These are phyloP conservation scores for Cotesia typhae DNA, from an alignment of 1,140 invertebrate species.

Conservation along the genomic window DNA sequence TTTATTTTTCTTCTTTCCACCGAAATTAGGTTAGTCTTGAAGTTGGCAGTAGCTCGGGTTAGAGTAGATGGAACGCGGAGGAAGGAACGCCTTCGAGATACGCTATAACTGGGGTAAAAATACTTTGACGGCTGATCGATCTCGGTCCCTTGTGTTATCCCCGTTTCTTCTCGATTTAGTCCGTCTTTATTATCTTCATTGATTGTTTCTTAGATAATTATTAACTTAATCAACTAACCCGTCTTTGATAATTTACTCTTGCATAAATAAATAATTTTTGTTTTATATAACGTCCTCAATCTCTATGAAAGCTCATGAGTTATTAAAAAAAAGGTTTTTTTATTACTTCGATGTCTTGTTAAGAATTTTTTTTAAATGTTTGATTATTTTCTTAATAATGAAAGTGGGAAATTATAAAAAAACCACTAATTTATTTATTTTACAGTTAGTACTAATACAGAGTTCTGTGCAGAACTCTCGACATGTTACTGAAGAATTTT, in stretches of 20 bases:
- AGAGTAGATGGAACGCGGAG: neutral
- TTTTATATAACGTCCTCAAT: no score
- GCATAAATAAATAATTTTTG: no score
- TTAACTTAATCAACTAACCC: conserved; percentile 3
- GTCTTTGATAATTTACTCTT: neutral
- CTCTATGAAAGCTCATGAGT: no score
- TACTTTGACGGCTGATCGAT: conserved; percentile 32
- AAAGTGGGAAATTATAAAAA: no score
- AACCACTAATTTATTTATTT: no score
- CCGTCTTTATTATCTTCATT: conserved; percentile 24
- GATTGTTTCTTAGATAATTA: conserved; percentile 9
- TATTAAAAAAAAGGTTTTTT: no score
- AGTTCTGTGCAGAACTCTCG: no score
- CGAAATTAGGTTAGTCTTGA: conserved; percentile 28
- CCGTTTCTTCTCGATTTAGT: conserved; percentile 21
- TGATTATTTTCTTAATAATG: no score
- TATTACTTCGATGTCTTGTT: no score
- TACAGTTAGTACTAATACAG: no score
- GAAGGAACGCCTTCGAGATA: conserved; percentile 25
- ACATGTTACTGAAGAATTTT: no score
- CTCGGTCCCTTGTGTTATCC: conserved; percentile 17
- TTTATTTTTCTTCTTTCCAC: neutral
- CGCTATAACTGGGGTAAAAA: conserved; percentile 20
- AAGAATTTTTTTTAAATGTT: no score
- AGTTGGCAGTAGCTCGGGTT: conserved; percentile 20